Conservation (phyloP, 2,113 vertebrate genomes). For the Agelaius tricolor region DNA sequence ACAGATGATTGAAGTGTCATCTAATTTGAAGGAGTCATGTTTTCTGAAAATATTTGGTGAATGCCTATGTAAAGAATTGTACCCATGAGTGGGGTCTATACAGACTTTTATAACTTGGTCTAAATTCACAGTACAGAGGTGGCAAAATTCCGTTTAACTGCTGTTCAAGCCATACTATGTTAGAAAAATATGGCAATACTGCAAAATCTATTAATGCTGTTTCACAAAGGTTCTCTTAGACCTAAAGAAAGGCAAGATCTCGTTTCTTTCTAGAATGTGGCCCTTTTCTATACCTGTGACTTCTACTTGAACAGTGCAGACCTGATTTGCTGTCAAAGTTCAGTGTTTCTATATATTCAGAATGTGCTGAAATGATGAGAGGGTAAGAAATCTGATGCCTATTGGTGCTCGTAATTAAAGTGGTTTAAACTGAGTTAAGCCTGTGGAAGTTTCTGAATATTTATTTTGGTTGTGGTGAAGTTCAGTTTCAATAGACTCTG, state of each 20-base stretch:
- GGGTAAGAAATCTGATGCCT: neutral
- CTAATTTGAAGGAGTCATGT: neutral
- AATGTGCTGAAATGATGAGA: neutral
- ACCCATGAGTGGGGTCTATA: neutral
- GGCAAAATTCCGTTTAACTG: neutral
- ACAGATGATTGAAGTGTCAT: neutral
- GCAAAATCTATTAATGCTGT: neutral
- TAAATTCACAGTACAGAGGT: neutral
- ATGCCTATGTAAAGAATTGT: neutral
- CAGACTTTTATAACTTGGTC: neutral
- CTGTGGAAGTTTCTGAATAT: neutral
- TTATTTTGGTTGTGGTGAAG: neutral
- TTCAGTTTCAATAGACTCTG: neutral
- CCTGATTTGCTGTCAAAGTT: neutral
- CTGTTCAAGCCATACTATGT: neutral
- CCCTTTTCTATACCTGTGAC: neutral
- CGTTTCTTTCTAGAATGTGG: neutral
- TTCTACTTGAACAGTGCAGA: neutral
- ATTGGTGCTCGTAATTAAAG: neutral
- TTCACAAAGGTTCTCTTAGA: neutral
- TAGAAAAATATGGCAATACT: neutral
- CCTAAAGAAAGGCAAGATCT: neutral
- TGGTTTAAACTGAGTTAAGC: neutral
- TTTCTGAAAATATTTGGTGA: neutral
- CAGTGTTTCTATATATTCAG: neutral